Percentiles rank a stretch among this genome's conserved stretches.
phyloP scores from a whole-genome alignment of 2,113 vertebrate species.

The Brachyistius frenatus region DNA sequence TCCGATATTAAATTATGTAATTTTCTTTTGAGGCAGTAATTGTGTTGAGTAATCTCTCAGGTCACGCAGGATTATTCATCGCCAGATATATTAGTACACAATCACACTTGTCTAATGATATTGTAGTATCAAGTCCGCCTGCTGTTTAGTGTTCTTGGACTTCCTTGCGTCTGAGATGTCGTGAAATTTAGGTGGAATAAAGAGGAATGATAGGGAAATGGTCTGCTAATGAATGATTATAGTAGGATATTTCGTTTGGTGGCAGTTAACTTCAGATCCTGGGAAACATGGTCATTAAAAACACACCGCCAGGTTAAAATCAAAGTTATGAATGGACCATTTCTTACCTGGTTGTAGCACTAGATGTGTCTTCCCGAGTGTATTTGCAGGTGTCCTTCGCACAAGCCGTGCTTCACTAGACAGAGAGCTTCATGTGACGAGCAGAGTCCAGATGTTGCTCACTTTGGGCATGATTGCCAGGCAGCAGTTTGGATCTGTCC shows the following conservation, averaged over 20 bases:
- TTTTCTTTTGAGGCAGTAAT: neutral
- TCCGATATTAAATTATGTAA: neutral
- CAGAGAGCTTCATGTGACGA: slow-evolving; percentile 52
- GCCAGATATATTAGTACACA: too few species aligned
- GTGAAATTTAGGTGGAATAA: neutral
- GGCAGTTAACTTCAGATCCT: too few species aligned
- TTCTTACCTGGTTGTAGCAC: slow-evolving; percentile 50
- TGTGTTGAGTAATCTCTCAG: too few species aligned
- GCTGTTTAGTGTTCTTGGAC: neutral
- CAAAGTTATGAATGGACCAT: neutral
- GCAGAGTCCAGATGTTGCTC: slow-evolving; percentile 67
- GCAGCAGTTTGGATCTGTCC: slow-evolving; percentile 78
- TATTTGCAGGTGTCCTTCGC: slow-evolving; percentile 31
- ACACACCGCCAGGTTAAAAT: neutral
- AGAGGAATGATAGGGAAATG: neutral
- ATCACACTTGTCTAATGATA: neutral
- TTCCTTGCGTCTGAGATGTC: neutral
- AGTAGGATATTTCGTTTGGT: neutral
- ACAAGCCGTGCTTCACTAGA: slow-evolving; percentile 4
- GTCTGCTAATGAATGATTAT: neutral
- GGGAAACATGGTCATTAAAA: too few species aligned
- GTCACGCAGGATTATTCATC: too few species aligned
- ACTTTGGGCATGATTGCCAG: slow-evolving; percentile 64
- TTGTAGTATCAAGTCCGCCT: too few species aligned
- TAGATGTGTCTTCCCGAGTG: neutral